Conservation (phyloP, 23 tunicate species). For the Botrylloides violaceus region DNA sequence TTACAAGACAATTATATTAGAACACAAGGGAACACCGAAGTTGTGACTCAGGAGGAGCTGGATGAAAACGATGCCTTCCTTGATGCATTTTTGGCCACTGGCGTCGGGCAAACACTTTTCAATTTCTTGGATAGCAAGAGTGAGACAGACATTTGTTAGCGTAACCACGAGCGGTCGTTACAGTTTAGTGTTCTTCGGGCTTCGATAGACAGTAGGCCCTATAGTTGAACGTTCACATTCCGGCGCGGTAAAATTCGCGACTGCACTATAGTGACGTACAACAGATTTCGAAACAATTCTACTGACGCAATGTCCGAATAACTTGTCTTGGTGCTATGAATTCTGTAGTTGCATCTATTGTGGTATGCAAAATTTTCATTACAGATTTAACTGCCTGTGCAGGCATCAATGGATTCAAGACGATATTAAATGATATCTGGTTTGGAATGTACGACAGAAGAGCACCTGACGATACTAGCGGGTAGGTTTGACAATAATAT, state of each 20-base stretch:
- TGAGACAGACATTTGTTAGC: slow-evolving; percentile 6
- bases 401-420: slow-evolving; percentile 39
- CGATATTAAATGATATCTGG: slow-evolving; percentile 33
- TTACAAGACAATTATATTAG: slow-evolving; percentile 70
- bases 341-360: no score
- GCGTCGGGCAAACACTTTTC: slow-evolving; percentile 42
- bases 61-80: slow-evolving; percentile 46
- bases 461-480: slow-evolving; percentile 65
- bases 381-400: slow-evolving; percentile 42
- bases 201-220: no score
- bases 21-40: slow-evolving; percentile 51
- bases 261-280: neutral
- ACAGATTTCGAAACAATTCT: neutral
- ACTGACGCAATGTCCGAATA: neutral
- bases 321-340: no score
- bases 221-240: neutral
- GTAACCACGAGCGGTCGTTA: no score
- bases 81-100: slow-evolving; percentile 41
- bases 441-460: slow-evolving; percentile 50
- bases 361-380: no score
- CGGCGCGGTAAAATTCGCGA: no score
- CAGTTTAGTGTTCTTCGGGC: no score
- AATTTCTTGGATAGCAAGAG: slow-evolving; percentile 51
- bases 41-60: slow-evolving; percentile 20
- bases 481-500: slow-evolving; percentile 33